A percentile compares a stretch with the other conserved stretches of the same genome.
These are phyloP conservation scores for Bergia sp. DNA, from an alignment of 92 coral and sea anemone species.

Conservation along the genomic window DNA sequence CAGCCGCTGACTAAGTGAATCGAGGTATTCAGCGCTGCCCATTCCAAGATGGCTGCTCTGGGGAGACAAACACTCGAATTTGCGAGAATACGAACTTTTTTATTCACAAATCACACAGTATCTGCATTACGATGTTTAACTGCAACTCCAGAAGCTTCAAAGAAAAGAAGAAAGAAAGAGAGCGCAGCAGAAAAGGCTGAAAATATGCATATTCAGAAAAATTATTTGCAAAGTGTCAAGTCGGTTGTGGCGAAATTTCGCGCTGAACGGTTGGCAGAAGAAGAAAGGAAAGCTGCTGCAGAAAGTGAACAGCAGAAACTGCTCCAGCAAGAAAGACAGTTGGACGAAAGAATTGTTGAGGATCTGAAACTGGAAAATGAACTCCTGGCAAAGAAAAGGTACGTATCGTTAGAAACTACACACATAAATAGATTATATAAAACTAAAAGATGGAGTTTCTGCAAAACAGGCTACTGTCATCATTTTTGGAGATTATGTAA, in stretches of 20 bases:
- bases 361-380: slow-evolving; percentile 72
- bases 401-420: neutral
- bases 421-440: too few relatives aligned
- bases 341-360: slow-evolving; percentile 70
- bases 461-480: neutral
- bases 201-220: slow-evolving; percentile 58
- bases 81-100: slow-evolving; percentile 19
- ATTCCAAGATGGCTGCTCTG: slow-evolving; percentile 35
- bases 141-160: slow-evolving; percentile 43
- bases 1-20: slow-evolving; percentile 17
- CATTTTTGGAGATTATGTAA: neutral
- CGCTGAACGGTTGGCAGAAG: slow-evolving; percentile 65
- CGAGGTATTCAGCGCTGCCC: neutral
- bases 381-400: slow-evolving; percentile 64
- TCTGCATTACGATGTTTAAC: slow-evolving; percentile 19
- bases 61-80: neutral
- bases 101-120: slow-evolving; percentile 7
- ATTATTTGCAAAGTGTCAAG: slow-evolving; percentile 59
- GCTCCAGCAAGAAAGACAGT: slow-evolving; percentile 64
- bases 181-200: slow-evolving; percentile 51
- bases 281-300: slow-evolving; percentile 59
- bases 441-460: neutral
- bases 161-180: slow-evolving; percentile 38
- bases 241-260: slow-evolving; percentile 65
- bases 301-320: slow-evolving; percentile 80